These are phyloP conservation scores for Leucoraja erinaceus DNA, from an alignment of 2,113 vertebrate species.

Conservation along the genomic window DNA sequence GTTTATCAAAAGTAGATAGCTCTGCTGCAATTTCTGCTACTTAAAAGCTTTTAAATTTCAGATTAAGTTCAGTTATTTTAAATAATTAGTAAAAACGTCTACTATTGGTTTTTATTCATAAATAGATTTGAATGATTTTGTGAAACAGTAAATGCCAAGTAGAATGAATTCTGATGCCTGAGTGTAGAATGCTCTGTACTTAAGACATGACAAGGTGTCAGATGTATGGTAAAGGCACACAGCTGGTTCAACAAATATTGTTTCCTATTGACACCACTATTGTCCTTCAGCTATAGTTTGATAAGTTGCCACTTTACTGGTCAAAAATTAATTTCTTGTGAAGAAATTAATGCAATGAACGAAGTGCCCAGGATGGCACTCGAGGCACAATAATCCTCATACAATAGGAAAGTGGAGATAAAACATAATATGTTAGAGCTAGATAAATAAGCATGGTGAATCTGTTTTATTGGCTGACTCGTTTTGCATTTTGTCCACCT, in stretches of 20 bases:
- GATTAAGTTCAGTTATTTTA: background rate
- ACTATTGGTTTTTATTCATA: background rate
- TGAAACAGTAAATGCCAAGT: background rate
- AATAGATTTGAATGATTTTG: background rate
- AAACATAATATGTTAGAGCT: background rate
- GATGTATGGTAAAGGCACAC: too few species aligned
- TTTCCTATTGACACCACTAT: background rate
- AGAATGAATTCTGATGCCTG: background rate
- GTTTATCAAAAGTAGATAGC: background rate
- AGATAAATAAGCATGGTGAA: background rate
- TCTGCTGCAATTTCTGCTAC: background rate
- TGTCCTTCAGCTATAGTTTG: background rate
- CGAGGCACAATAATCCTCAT: background rate
- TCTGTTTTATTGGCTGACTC: background rate
- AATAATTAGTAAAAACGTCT: background rate
- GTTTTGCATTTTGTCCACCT: background rate
- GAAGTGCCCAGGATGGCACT: background rate
- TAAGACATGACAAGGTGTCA: background rate
- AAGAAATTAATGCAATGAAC: background rate
- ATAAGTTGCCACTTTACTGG: background rate
- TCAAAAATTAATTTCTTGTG: background rate
- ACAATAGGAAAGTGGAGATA: background rate
- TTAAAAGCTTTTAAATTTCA: background rate
- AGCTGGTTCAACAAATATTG: background rate
- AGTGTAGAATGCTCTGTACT: background rate